Evolutionary conservation across 2,888 invertebrate genomes (phyloP).

Genomic region (Acanthosoma haemorrhoidale): DNA sequence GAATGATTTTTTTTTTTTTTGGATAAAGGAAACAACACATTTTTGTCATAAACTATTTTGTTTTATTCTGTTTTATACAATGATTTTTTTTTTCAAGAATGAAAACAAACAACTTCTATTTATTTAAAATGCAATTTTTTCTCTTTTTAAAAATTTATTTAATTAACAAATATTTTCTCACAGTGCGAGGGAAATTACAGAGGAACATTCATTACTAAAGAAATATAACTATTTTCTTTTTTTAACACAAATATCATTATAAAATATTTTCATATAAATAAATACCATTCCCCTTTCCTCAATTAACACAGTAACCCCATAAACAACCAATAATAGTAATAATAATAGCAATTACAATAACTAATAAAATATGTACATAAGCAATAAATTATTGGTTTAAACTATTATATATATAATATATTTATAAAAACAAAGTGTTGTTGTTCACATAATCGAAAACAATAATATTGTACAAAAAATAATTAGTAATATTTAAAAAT

Average conservation of each 20-base stretch:
- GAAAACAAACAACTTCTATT: constrained; percentile 26
- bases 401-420: constrained; percentile 14
- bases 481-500: neutral
- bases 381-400: constrained; percentile 22
- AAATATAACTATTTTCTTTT: constrained; percentile 22
- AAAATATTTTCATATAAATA: constrained; percentile 9
- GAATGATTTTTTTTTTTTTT: constrained; percentile 7
- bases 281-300: constrained; percentile 26
- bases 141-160: constrained; percentile 18
- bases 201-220: constrained; percentile 11
- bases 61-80: constrained; percentile 44
- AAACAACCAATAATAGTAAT: constrained; percentile 26
- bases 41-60: constrained; percentile 43
- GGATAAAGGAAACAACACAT: constrained; percentile 31
- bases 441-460: constrained; percentile 18
- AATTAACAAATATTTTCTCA: constrained; percentile 28
- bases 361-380: constrained; percentile 29
- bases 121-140: constrained; percentile 22
- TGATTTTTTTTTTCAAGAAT: constrained; percentile 37
- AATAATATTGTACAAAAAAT: constrained; percentile 24
- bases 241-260: constrained; percentile 1
- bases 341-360: constrained; percentile 25
- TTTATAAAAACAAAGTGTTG: constrained; percentile 24
- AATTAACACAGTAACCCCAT: constrained; percentile 26
- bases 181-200: constrained; percentile 29